Evolutionary conservation across 2,797 vertebrate genomes (phyloP).

Genomic region (Pristis pectinata): DNA sequence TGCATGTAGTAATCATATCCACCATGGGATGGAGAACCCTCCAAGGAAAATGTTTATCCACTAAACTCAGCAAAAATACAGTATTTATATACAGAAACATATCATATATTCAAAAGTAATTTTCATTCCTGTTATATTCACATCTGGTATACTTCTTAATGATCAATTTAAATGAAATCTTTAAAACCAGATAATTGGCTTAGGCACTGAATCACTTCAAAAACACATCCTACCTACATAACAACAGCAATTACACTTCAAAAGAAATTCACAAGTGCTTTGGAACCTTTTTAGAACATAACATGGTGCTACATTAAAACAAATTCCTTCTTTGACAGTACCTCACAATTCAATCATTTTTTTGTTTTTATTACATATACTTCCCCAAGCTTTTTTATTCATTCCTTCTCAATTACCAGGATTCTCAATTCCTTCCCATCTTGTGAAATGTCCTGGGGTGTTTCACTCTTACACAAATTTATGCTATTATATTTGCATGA

Average conservation of each 20-base stretch:
- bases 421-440: not conserved
- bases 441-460: not conserved
- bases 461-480: not conserved
- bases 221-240: not conserved
- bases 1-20: not conserved
- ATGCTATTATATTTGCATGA: not conserved
- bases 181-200: not conserved
- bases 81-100: not conserved
- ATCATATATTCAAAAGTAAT: not conserved
- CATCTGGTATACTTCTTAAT: not conserved
- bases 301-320: not conserved
- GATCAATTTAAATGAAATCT: not conserved
- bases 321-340: not conserved
- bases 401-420: not conserved
- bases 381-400: not conserved
- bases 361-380: not conserved
- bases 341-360: not conserved
- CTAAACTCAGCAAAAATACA: not conserved
- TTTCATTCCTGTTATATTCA: not conserved
- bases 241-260: not conserved
- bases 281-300: not conserved
- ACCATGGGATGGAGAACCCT: not conserved
- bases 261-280: constrained; percentile 6
- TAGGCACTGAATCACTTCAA: not conserved
- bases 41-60: not conserved